Percentiles rank a stretch among this genome's conserved stretches.
Conservation (phyloP, 2,113 vertebrate species). For the Hyperopisus bebe region DNA sequence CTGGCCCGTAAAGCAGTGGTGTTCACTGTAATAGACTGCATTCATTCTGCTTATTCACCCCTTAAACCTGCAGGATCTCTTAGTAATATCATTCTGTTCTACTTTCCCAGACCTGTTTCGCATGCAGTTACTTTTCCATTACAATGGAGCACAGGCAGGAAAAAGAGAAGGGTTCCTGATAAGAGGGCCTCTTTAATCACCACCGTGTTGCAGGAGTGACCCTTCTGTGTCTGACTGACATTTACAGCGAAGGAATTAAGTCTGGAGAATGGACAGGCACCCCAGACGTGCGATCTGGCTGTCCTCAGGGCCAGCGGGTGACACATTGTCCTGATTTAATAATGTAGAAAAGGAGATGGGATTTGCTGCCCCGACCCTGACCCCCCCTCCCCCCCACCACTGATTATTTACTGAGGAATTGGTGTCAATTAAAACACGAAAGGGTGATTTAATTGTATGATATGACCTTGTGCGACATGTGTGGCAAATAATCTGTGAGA, state of each 20-base stretch:
- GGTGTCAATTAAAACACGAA: conserved; percentile 68
- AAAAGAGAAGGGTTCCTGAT: not conserved
- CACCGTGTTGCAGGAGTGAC: conserved; percentile 40
- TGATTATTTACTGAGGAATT: conserved; percentile 61
- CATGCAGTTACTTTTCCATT: not conserved
- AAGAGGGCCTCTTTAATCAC: conserved; percentile 8
- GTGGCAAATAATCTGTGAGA: conserved; percentile 28
- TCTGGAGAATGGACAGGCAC: conserved; percentile 20
- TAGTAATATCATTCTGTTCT: not conserved
- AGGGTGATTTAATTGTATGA: conserved; percentile 59
- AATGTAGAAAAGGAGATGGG: conserved; percentile 41
- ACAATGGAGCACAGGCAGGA: not conserved
- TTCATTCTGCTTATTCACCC: conserved; percentile 2
- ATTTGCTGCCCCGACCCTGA: conserved; percentile 32
- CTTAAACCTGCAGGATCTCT: not conserved
- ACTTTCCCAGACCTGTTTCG: not conserved
- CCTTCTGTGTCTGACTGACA: conserved; percentile 45
- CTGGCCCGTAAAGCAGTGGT: not conserved
- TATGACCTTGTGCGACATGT: conserved; percentile 54
- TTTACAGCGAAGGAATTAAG: conserved; percentile 51
- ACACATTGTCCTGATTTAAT: conserved; percentile 45
- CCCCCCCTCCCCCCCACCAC: conserved; percentile 49
- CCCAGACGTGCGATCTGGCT: not conserved
- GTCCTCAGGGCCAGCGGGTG: conserved; percentile 18
- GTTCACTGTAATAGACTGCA: not conserved